These are phyloP conservation scores for Prorops nasuta DNA, from an alignment of 1,140 invertebrate species.

Conservation along the genomic window DNA sequence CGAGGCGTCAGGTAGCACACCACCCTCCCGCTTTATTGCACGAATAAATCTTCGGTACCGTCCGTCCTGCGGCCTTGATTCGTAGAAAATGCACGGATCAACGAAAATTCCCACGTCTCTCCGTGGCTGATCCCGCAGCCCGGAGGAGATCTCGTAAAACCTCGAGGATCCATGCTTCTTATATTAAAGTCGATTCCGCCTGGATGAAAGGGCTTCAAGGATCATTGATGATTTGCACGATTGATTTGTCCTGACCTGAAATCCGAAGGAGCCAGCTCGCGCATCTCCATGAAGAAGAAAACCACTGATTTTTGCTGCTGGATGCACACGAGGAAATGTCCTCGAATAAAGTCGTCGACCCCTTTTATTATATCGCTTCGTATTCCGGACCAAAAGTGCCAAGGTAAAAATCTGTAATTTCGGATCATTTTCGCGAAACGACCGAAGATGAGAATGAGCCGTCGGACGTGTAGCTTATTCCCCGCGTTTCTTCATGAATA, in stretches of 20 bases:
- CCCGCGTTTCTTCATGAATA: slow-evolving; percentile 38
- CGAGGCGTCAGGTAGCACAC: slow-evolving; percentile 2
- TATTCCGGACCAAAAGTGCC: no score
- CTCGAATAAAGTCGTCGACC: slow-evolving; percentile 28
- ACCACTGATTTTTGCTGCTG: no score
- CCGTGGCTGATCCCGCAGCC: neutral
- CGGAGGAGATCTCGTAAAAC: neutral
- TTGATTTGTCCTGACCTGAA: no score
- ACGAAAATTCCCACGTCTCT: slow-evolving; percentile 22
- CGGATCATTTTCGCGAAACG: slow-evolving; percentile 39
- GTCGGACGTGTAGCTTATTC: slow-evolving; percentile 14
- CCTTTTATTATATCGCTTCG: no score
- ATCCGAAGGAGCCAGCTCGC: no score
- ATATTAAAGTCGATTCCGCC: neutral
- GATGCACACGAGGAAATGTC: no score
- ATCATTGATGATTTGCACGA: slow-evolving; percentile 14
- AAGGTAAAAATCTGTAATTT: slow-evolving; percentile 38
- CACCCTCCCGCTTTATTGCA: slow-evolving; percentile 12
- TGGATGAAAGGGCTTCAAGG: slow-evolving; percentile 9
- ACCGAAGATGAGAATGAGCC: no score
- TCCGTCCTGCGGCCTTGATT: slow-evolving; percentile 15
- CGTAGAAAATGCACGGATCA: slow-evolving; percentile 22
- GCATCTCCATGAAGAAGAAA: no score
- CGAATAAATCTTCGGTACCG: slow-evolving; percentile 19
- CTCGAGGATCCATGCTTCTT: slow-evolving; percentile 2